Conservation (phyloP, 1,140 invertebrate genomes). For the Spodoptera frugiperda region DNA sequence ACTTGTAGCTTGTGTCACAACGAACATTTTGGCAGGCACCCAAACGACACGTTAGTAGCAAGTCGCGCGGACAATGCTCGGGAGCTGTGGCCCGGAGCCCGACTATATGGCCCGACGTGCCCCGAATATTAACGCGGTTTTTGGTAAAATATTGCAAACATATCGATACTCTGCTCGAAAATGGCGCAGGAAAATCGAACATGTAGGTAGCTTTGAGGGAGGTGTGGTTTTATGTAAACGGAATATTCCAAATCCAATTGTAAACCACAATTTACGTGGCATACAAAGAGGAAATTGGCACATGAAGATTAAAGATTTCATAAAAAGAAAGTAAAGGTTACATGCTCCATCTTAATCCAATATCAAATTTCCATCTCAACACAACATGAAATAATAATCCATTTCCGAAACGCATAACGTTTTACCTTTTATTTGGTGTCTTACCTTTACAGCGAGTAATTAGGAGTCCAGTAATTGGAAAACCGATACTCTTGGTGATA, state of each 20-base stretch:
- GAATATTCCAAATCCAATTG: no score
- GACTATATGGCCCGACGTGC: constrained; percentile 46
- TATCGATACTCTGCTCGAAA: not conserved
- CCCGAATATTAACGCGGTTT: constrained; percentile 47
- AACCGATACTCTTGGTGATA: constrained; percentile 11
- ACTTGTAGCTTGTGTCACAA: constrained; percentile 75
- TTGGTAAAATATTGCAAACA: constrained; percentile 41
- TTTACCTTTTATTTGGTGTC: constrained; percentile 17
- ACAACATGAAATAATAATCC: not conserved
- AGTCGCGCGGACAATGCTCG: constrained; percentile 46
- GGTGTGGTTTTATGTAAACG: not conserved
- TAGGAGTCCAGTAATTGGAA: constrained; percentile 26
- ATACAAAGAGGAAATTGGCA: no score
- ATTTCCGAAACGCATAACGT: constrained; percentile 22
- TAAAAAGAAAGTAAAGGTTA: not conserved
- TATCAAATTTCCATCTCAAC: constrained; percentile 13
- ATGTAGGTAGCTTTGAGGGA: not conserved
- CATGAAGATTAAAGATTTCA: no score
- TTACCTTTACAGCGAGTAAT: not conserved
- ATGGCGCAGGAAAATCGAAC: constrained; percentile 5
- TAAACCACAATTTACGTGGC: no score
- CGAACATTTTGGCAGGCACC: constrained; percentile 66
- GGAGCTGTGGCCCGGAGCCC: not conserved
- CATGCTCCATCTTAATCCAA: not conserved
- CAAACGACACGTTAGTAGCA: constrained; percentile 59